A percentile compares a stretch with the other conserved stretches of the same genome.
Conservation (phyloP, 2,888 invertebrate genomes). For the Anthophora plumipes region DNA sequence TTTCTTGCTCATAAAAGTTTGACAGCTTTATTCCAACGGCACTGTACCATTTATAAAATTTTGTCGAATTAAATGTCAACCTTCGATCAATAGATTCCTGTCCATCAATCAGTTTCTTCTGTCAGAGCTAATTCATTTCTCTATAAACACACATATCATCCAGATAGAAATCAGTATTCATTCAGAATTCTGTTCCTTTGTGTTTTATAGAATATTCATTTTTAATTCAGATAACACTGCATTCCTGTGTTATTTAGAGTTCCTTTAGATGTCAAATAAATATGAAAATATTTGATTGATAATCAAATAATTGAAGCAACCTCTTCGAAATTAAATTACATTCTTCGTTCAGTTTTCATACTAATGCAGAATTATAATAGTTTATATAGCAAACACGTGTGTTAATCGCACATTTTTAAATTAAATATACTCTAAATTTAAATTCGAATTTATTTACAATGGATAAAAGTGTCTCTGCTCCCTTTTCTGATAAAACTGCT, state of each 20-base stretch:
- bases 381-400: no score
- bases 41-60: conserved; percentile 8
- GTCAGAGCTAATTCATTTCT: background rate
- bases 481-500: no score
- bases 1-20: conserved; percentile 3
- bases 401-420: no score
- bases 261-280: background rate
- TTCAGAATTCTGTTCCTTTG: background rate
- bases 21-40: background rate
- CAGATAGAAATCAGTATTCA: background rate
- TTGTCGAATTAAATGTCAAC: conserved; percentile 12
- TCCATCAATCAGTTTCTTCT: background rate
- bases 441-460: no score
- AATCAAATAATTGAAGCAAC: background rate
- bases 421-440: no score
- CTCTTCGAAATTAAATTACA: background rate
- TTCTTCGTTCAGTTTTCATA: background rate
- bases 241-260: background rate
- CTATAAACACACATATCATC: background rate
- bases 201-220: background rate
- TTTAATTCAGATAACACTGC: background rate
- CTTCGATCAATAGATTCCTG: background rate
- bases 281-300: background rate
- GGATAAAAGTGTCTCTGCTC: no score
- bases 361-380: no score